Evolutionary conservation across 2,113 vertebrate genomes (phyloP), one percentile per base, ranked within the genome.

Genomic region (Gavia stellata): DNA sequence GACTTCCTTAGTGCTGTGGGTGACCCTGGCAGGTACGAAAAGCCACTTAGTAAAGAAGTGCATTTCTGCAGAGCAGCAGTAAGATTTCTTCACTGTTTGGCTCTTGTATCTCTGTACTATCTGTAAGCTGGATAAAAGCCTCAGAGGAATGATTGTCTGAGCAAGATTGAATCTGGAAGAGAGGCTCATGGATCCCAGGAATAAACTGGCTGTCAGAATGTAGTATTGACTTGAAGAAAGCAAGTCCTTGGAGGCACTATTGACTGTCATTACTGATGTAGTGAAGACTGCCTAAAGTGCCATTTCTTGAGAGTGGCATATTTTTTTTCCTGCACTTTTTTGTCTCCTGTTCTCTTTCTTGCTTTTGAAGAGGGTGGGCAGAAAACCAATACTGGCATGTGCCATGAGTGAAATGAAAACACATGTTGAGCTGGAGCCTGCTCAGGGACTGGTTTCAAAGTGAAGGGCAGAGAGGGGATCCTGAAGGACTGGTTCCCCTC

Each of bases 151-250:
- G 91, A 95, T 83, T 94, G 75, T 79, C 89, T 94, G 96, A 92
- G 80, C 53, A 67, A 91, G 97, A 96, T 88, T 96, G 92, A 93
- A 96, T 96, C 92, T 90, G 93, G 78, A 90, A 78, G 92, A 96
- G 90, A 91, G 84, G 91, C 94, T 94, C 71, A 81, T 88, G 95
- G 96, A 95, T 94, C 89, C 94, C 81, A 88, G 91, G 93, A 97
- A 97, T 95, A 95, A 97, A 77, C 92, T 94, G 86, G 79, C 97
- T 97, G 97, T 97, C 96, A 97, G 91, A 96, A 92, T 86, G 44
- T 75, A 71, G 78, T 93, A 87, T 86, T 85, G 96, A 93, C 89
- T 96, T 86, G 84, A 93, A 89, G 86, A 88, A 93, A 91, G 92
- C 74, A 58, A 73, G 92, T 97, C 95, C 96, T 97, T 79, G 91